Base-by-base conservation (phyloP, 2,113 vertebrate species). In the Bubo scandiacus region DNA sequence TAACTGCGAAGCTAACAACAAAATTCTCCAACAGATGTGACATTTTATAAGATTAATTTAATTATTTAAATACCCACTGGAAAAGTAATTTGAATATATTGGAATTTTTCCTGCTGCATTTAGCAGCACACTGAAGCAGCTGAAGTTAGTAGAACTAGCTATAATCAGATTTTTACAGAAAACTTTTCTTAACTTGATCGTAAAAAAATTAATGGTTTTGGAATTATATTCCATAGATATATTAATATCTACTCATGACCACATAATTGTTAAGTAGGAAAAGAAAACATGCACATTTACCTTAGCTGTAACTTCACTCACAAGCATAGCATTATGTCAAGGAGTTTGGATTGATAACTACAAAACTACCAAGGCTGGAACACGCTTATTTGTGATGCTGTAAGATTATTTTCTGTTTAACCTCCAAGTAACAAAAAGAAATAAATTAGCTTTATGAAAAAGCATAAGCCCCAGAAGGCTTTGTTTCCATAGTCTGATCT, bases 11-110 rank as follows among this genome's bases (percentile, higher is more conserved):
- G 30, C 15, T 68, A 88, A 77, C 45, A 74, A 65, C 34, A 73
- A 80, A 63, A 91, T 94, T 95, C 34, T 93, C 57, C 72, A 96
- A 58, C 40, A 96, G 45, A 92, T 58, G 29, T 72, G 65, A 92
- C 30, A 90, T 93, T 94, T 96, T 19, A 72, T 90, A 93, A 65
- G 43, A 77, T 57, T 81, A 92, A 81, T 92, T 94, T 94, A 96
- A 75, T 68, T 91, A 86, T 81, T 72, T 82, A 94, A 97, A 91
- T 89, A 91, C 80, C n/a, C 36, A 54, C 27, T 71, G 34, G 23
- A 96, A 95, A 95, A 67, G 5, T 80, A 67, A 94, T 91, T 91
- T 85, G 45, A 85, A 86, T 73, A 84, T 68, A 32, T 74, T 65
- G 83, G 59, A 85, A 22, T 79, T 86, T 84, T 82, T 71, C 71